Conservation (phyloP, 2,113 vertebrate genomes). For the Tylochromis polylepis region DNA sequence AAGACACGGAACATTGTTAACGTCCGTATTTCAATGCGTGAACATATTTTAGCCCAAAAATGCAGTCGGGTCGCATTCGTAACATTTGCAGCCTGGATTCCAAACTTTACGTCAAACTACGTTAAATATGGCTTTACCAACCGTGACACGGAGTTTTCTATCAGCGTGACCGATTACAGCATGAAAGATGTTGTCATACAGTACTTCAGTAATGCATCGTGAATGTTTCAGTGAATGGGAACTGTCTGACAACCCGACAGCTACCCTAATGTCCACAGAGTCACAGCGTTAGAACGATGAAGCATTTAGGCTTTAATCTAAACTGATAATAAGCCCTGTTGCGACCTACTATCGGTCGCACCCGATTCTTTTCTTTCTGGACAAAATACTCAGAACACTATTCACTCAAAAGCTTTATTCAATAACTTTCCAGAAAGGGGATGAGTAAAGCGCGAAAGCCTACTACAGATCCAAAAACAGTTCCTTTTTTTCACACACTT, state of each 20-base stretch:
- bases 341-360: no score
- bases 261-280: not conserved
- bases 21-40: not conserved
- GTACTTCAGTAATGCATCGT: not conserved
- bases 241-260: not conserved
- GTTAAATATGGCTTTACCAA: not conserved
- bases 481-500: no score
- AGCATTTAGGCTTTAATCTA: not conserved
- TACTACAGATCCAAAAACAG: no score
- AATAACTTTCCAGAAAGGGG: no score
- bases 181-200: not conserved
- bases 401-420: no score
- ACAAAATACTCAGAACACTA: no score
- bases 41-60: not conserved
- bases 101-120: not conserved
- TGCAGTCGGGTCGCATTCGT: not conserved
- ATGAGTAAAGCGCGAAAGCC: no score
- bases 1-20: no score
- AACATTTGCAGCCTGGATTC: not conserved
- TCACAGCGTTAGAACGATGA: not conserved
- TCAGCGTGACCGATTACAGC: fast-evolving
- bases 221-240: not conserved
- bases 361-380: no score
- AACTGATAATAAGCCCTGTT: not conserved
- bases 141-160: not conserved